Base-by-base conservation (phyloP, 1,140 invertebrate species). In the Rhopalosiphum padi region DNA sequence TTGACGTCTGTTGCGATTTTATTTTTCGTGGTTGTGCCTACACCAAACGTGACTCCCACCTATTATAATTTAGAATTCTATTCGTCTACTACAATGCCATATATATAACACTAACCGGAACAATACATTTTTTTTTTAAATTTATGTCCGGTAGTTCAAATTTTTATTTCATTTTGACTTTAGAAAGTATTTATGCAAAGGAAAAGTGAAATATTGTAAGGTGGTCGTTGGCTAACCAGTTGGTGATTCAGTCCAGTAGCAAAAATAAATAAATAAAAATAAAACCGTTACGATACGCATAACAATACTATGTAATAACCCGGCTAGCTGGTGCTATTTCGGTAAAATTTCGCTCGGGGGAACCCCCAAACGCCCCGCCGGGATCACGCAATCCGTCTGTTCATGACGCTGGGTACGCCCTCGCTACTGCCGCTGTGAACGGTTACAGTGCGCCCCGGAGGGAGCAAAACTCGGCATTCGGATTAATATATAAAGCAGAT, bases 321-420 rank as follows among this genome's bases (percentile, higher is more conserved):
- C 2, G 46, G n/a, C 46, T 88, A n/a, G 35, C 60, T 82, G 90
- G 60, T 46, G 11, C 30, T 25, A 82, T 91, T 82, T 91, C 7
- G 43, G 60, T 77, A 77, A 48, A 91, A 91, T 51, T 91, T 91
- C 41, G 90, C 90, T 91, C 90, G 90, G 60, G 90, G 90, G 90
- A 82, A 60, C 90, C 90, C 90, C 60, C 43, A 82, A 91, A 91
- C 90, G 90, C 55, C 87, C 87, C 48, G 43, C 37, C 43, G 60
- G 60, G 90, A 91, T 91, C 90, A 91, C 60, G 90, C 41, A 91
- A 91, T 82, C 68, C 1, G 53, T 25, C 89, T 37, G 41, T 91
- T 35, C 11, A 35, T 37, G 41, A 82, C n/a, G 41, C 68, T n/a
- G 55, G 53, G 60, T 91, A 91, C 90, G 90, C 90, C 90, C 90